Percentiles rank a stretch among this genome's conserved stretches.
Evolutionary conservation across 2,113 vertebrate species (phyloP).

Genomic region (Toxotes chatareus): DNA sequence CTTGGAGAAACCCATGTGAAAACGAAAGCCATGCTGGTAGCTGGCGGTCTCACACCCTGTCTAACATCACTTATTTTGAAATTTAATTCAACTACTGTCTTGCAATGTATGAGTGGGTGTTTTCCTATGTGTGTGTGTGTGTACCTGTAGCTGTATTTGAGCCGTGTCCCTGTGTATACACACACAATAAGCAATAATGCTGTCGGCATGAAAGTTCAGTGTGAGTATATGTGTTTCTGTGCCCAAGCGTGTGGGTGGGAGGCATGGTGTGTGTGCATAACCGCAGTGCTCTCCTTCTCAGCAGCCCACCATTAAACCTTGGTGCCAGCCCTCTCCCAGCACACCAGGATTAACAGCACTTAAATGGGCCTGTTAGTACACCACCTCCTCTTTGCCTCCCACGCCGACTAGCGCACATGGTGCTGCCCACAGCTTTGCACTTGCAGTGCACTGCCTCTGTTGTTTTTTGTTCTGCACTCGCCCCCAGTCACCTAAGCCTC

Average conservation of each 20-base stretch:
- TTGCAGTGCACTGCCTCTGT: conserved; percentile 62
- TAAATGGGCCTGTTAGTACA: conserved; percentile 78
- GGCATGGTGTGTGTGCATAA: conserved; percentile 41
- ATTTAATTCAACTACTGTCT: background rate
- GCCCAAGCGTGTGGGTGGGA: conserved; percentile 54
- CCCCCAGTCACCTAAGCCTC: conserved; percentile 64
- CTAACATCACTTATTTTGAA: background rate
- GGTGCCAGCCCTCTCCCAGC: conserved; percentile 74
- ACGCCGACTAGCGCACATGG: conserved; percentile 59
- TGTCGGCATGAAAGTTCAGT: conserved; percentile 32
- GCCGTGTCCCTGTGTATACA: background rate
- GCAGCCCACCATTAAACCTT: conserved; percentile 74
- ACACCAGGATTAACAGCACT: conserved; percentile 82
- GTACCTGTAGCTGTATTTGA: conserved; percentile 7
- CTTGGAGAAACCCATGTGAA: background rate
- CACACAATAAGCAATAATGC: conserved; percentile 35
- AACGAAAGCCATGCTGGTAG: background rate
- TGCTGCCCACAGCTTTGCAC: conserved; percentile 68
- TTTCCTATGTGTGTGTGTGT: background rate
- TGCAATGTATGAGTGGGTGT: background rate
- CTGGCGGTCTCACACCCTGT: conserved; percentile 5
- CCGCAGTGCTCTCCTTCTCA: conserved; percentile 65
- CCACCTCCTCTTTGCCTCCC: conserved; percentile 70
- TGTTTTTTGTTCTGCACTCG: conserved; percentile 64
- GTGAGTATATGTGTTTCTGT: conserved; percentile 37